These are phyloP conservation scores for Muraenolepis orangiensis DNA, from an alignment of 2,797 vertebrate species.

Conservation along the genomic window DNA sequence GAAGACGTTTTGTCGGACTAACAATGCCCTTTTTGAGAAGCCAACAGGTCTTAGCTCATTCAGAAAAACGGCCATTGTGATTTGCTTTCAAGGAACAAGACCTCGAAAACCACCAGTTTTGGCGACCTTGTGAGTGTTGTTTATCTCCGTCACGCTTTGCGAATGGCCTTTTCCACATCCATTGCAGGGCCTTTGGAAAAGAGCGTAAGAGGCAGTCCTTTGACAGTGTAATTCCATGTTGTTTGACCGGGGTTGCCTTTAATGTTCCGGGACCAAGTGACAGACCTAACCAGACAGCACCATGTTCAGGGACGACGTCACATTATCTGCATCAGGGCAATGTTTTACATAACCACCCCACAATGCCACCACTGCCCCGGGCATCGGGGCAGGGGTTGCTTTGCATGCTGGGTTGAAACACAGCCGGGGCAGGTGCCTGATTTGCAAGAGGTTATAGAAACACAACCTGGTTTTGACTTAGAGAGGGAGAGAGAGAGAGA, in stretches of 20 bases:
- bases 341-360: slow-evolving; percentile 42
- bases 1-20: neutral
- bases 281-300: slow-evolving; percentile 44
- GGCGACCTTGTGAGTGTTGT: slow-evolving; percentile 52
- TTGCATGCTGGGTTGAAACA: slow-evolving; percentile 48
- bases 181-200: neutral
- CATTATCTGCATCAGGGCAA: neutral
- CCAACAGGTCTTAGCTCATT: slow-evolving; percentile 37
- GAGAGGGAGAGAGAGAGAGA: neutral
- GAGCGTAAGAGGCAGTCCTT: slow-evolving; percentile 17
- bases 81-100: slow-evolving; percentile 46
- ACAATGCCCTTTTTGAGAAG: slow-evolving; percentile 31
- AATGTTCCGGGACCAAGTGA: slow-evolving; percentile 47
- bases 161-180: neutral
- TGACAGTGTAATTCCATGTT: slow-evolving; percentile 73
- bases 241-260: slow-evolving; percentile 48
- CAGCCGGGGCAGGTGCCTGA: slow-evolving; percentile 34
- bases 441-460: slow-evolving; percentile 34
- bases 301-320: slow-evolving; percentile 35
- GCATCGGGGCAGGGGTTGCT: slow-evolving; percentile 29
- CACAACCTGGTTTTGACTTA: neutral
- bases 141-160: slow-evolving; percentile 50
- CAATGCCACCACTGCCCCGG: neutral
- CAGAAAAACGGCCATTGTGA: slow-evolving; percentile 28
- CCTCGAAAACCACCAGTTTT: slow-evolving; percentile 48